Conservation (phyloP, 2,888 invertebrate genomes). For the Drosophila helvetica region DNA sequence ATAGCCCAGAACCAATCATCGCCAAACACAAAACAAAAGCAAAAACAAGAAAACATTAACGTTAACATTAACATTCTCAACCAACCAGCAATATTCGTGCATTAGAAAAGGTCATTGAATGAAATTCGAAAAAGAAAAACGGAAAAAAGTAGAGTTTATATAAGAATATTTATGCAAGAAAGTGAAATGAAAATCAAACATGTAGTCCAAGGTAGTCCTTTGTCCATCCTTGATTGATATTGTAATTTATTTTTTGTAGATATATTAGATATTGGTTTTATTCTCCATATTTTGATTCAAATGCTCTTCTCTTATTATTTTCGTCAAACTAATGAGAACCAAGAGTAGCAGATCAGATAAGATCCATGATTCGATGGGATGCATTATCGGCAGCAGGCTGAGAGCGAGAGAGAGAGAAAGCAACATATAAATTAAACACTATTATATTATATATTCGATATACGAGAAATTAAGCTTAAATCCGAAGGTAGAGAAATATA, state of each 20-base stretch:
- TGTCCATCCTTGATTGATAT: conserved; percentile 47
- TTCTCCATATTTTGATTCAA: background rate
- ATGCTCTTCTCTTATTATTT: conserved; percentile 21
- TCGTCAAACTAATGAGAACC: conserved; percentile 16
- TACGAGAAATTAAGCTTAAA: conserved; percentile 26
- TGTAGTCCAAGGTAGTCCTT: conserved; percentile 9
- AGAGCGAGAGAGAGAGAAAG: conserved; percentile 2
- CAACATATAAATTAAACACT: conserved; percentile 24
- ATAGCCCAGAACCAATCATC: conserved; percentile 24
- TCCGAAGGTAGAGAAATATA: conserved; percentile 31
- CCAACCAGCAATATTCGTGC: conserved; percentile 9
- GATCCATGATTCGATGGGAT: background rate
- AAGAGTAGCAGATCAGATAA: background rate
- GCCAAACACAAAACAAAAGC: background rate
- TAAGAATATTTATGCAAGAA: too few relatives aligned
- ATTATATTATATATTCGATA: conserved; percentile 29
- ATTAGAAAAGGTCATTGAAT: conserved; percentile 50
- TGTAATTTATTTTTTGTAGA: conserved; percentile 67
- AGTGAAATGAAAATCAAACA: conserved; percentile 3
- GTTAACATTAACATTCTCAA: background rate
- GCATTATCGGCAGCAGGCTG: background rate
- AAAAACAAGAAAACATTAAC: background rate
- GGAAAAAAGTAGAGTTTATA: background rate
- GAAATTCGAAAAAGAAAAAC: conserved; percentile 30
- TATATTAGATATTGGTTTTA: conserved; percentile 29